These are phyloP conservation scores for Mobula birostris DNA, from an alignment of 2,113 vertebrate species.

Conservation along the genomic window DNA sequence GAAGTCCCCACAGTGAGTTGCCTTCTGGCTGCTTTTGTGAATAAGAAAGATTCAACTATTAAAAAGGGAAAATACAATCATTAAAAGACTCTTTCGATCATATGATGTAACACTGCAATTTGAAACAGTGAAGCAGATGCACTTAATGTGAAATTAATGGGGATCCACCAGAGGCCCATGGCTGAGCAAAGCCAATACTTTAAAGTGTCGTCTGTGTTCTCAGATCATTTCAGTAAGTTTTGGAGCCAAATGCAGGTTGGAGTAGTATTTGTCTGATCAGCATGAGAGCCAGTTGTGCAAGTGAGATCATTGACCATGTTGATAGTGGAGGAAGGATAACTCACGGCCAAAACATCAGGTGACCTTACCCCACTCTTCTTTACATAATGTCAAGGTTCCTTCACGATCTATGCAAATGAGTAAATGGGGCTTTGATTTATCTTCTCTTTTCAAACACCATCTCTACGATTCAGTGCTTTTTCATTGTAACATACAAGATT, in stretches of 20 bases:
- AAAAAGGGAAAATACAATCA: not conserved
- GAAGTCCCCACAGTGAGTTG: not conserved
- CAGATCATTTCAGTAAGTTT: not conserved
- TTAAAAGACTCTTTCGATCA: not conserved
- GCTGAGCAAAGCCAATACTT: not conserved
- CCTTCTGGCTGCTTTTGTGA: not conserved
- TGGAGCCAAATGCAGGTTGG: not conserved
- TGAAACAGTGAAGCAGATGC: not conserved
- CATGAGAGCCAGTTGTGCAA: not conserved
- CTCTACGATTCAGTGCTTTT: not conserved
- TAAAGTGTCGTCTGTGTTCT: not conserved
- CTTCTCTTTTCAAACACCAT: not conserved
- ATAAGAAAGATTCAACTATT: not conserved
- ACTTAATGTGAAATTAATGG: not conserved
- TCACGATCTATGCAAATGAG: not conserved
- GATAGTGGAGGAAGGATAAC: not conserved
- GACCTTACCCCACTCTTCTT: too few species aligned
- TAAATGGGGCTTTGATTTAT: not conserved
- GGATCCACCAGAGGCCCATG: not conserved
- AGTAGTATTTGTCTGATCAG: not conserved
- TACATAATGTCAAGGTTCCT: not conserved
- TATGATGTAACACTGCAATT: not conserved
- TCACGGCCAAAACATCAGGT: not conserved
- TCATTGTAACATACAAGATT: not conserved
- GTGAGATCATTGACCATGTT: not conserved